Evolutionary conservation across 1,140 invertebrate genomes (phyloP).

Genomic region (Pentalonia nigronervosa): DNA sequence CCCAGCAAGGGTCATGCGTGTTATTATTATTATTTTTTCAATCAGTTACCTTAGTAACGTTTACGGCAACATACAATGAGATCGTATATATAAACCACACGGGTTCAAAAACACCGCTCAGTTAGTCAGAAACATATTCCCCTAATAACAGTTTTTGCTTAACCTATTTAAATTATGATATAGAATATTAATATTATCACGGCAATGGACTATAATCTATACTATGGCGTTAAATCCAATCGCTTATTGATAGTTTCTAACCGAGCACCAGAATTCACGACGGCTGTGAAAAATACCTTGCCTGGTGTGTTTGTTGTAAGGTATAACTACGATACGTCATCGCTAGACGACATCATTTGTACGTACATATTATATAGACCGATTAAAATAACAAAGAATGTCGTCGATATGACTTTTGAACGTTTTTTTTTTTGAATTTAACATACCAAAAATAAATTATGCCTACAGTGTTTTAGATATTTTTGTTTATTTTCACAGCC

Average conservation of each 20-base stretch:
- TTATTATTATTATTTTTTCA: not conserved
- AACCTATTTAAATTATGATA: not conserved
- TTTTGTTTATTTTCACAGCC: constrained; percentile 14
- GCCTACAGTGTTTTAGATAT: not conserved
- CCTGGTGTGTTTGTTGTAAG: constrained; percentile 31
- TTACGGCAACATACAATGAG: constrained; percentile 24
- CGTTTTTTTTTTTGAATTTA: not conserved
- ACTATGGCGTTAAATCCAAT: constrained; percentile 39
- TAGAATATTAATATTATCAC: not conserved
- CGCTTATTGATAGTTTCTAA: constrained; percentile 24
- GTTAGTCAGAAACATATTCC: not conserved
- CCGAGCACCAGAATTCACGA: not conserved
- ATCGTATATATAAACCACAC: not conserved
- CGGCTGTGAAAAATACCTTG: constrained; percentile 33
- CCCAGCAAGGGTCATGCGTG: not conserved
- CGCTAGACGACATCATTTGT: constrained; percentile 48
- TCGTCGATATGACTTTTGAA: not conserved
- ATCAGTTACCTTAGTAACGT: constrained; percentile 26
- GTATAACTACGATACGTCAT: constrained; percentile 43
- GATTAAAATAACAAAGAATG: too few relatives aligned
- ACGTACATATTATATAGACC: not conserved
- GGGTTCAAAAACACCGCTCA: constrained; percentile 44
- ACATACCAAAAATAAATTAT: not conserved
- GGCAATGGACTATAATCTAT: constrained; percentile 35
- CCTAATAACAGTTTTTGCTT: not conserved